Percentiles rank a stretch among this genome's conserved stretches.
Conservation (phyloP, 2,113 vertebrate genomes). For the Ceyx margarethae region DNA sequence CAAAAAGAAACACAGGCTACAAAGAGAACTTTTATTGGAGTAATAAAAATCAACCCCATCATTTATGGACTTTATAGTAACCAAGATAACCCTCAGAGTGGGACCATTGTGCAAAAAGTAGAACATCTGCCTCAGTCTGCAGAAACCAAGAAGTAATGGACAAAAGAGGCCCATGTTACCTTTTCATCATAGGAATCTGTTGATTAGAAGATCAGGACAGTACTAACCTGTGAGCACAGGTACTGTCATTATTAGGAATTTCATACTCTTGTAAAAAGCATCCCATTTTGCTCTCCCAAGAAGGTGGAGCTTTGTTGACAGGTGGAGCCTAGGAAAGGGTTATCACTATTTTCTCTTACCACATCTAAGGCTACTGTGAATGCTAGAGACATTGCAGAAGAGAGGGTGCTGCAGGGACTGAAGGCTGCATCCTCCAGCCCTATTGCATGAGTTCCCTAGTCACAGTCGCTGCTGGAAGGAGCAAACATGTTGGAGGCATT, state of each 20-base stretch:
- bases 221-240: neutral
- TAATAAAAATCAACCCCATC: neutral
- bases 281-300: neutral
- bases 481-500: accelerated
- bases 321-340: neutral
- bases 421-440: neutral
- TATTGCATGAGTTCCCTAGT: neutral
- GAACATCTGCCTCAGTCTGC: neutral
- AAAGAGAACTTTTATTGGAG: neutral
- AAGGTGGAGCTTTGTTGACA: neutral
- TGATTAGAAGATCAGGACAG: neutral
- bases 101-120: neutral
- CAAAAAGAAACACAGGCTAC: neutral
- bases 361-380: neutral
- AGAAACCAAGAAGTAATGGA: neutral
- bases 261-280: neutral
- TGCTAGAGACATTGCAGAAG: neutral
- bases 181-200: neutral
- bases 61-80: neutral
- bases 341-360: neutral
- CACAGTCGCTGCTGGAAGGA: neutral
- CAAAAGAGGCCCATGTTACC: neutral
- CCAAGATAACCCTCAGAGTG: neutral
- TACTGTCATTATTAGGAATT: neutral
- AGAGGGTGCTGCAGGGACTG: neutral